Conservation (phyloP, 2,797 vertebrate genomes). For the Bovichtus variegatus region DNA sequence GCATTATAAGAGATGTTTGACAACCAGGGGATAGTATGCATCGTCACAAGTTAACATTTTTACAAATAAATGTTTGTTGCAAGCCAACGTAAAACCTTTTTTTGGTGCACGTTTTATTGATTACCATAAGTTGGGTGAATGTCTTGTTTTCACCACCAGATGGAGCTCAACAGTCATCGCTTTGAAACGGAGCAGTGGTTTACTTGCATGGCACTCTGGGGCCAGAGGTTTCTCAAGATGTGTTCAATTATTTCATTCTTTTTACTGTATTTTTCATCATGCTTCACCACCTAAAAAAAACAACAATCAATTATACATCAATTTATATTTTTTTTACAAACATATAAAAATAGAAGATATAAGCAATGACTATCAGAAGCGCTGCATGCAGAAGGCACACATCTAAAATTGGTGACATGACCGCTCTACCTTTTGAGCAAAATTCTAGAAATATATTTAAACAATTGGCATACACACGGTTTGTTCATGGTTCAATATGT, state of each 20-base stretch:
- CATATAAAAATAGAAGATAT: neutral
- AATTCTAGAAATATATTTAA: neutral
- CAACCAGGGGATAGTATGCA: slow-evolving; percentile 14
- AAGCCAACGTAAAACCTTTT: slow-evolving; percentile 12
- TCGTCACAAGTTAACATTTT: slow-evolving; percentile 43
- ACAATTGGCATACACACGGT: neutral
- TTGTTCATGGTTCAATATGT: neutral
- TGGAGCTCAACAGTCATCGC: slow-evolving; percentile 35
- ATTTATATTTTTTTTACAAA: neutral
- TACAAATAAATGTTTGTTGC: slow-evolving; percentile 64
- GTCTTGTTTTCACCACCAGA: slow-evolving; percentile 48
- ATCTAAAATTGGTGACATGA: neutral
- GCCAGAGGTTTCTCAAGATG: neutral
- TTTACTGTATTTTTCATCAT: neutral
- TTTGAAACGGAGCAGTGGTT: neutral
- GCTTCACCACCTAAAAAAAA: neutral
- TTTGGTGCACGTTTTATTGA: neutral
- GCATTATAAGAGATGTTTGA: slow-evolving; percentile 15
- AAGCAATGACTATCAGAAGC: neutral
- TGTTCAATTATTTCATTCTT: neutral
- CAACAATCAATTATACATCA: neutral
- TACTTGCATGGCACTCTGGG: neutral
- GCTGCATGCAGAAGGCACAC: neutral
- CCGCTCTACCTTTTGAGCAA: slow-evolving; percentile 20
- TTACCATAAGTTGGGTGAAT: neutral